phyloP scores from a whole-genome alignment of 2,113 vertebrate species.

The Caranx melampygus region DNA sequence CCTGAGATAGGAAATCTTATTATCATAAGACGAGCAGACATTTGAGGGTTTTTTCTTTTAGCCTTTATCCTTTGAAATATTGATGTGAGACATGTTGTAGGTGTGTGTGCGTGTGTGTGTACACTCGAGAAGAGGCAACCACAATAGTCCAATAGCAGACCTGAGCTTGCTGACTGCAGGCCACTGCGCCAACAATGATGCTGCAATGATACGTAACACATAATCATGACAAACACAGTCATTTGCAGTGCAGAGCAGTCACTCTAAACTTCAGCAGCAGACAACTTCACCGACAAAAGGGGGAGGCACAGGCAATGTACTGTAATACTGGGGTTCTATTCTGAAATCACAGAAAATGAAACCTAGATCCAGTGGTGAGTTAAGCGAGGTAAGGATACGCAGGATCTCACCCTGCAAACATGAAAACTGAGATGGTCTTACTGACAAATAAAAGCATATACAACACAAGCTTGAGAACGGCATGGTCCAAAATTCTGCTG shows the following conservation, averaged over 20 bases:
- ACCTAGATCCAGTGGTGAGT: not conserved
- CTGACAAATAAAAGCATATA: not conserved
- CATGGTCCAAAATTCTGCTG: not conserved
- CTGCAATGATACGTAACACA: constrained; percentile 15
- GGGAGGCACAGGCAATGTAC: not conserved
- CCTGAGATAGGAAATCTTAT: constrained; percentile 9
- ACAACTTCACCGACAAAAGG: not conserved
- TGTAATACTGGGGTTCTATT: not conserved
- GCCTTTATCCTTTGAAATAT: constrained; percentile 5
- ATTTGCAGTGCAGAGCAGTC: not conserved
- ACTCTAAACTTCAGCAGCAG: constrained; percentile 5
- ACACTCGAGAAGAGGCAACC: constrained; percentile 1
- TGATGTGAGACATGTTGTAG: constrained; percentile 9
- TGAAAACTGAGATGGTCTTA: not conserved
- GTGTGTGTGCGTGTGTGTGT: not conserved
- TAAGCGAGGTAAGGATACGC: not conserved
- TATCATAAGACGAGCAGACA: not conserved
- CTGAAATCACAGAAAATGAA: not conserved
- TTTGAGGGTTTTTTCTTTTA: not conserved
- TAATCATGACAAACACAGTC: not conserved
- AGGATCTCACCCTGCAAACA: not conserved
- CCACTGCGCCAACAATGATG: constrained; percentile 24
- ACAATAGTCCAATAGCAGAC: constrained; percentile 13
- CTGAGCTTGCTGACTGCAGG: constrained; percentile 9
- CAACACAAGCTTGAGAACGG: too few relatives aligned